These are phyloP conservation scores for Drosophila macrospina DNA, from an alignment of 2,888 invertebrate genomes.

Conservation along the genomic window DNA sequence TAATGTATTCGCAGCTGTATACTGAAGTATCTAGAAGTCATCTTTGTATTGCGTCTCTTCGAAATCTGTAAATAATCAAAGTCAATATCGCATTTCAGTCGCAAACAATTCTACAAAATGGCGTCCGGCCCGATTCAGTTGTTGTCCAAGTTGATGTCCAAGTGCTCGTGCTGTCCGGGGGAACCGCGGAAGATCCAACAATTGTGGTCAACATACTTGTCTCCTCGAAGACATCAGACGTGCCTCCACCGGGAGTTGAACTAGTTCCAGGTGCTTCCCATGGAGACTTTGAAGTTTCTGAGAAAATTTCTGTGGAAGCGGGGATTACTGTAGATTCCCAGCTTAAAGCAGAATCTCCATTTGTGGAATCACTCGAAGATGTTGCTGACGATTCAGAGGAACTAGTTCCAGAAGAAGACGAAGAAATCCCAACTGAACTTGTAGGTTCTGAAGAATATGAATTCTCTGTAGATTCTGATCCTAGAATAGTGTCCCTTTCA, in stretches of 20 bases:
- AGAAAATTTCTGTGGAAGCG: not conserved
- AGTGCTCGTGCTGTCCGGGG: constrained; percentile 14
- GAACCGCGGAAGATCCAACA: constrained; percentile 8
- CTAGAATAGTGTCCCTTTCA: too few relatives aligned
- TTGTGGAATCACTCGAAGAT: too few relatives aligned
- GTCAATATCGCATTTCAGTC: constrained; percentile 20
- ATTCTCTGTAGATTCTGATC: too few relatives aligned
- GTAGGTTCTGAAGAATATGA: too few relatives aligned
- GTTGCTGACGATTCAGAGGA: too few relatives aligned
- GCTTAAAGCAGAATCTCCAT: not conserved
- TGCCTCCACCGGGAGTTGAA: not conserved
- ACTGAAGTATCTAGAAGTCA: not conserved
- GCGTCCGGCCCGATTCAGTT: constrained; percentile 19
- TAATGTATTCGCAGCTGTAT: not conserved
- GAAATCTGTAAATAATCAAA: constrained; percentile 32
- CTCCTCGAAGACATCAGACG: not conserved
- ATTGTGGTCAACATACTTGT: constrained; percentile 6
- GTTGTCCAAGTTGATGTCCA: constrained; percentile 26
- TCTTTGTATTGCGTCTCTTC: not conserved
- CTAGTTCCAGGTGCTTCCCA: not conserved
- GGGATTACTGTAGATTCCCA: not conserved
- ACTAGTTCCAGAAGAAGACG: too few relatives aligned
- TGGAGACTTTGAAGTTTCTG: not conserved
- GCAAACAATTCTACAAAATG: constrained; percentile 36
- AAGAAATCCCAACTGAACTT: too few relatives aligned